Conservation (phyloP, 92 coral and sea anemone genomes). For the Palythoa caribaeorum region DNA sequence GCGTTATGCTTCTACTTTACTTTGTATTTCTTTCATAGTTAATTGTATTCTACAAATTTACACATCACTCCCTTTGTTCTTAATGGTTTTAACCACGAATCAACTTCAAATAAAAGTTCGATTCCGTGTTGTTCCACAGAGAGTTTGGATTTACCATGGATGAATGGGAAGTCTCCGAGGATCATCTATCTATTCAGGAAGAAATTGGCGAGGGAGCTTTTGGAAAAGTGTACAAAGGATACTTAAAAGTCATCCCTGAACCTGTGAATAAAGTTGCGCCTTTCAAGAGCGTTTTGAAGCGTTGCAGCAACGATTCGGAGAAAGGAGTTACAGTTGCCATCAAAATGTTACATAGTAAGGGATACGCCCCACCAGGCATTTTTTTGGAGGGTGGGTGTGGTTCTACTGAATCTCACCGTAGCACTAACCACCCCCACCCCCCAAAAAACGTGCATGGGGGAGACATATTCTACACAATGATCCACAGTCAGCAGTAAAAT, state of each 20-base stretch:
- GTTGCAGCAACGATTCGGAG: background rate
- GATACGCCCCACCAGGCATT: background rate
- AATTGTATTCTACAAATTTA: too few relatives aligned
- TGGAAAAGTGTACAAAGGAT: constrained; percentile 84
- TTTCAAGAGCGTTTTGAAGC: constrained; percentile 18
- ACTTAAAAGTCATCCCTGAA: constrained; percentile 48
- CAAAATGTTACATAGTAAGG: constrained; percentile 39
- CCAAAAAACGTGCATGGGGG: too few relatives aligned
- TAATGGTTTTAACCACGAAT: background rate
- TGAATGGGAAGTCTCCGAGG: constrained; percentile 77
- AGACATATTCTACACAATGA: too few relatives aligned
- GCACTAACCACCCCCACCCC: too few relatives aligned
- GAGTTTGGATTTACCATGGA: constrained; percentile 68
- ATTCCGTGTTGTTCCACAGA: constrained; percentile 34
- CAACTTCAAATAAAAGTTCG: background rate
- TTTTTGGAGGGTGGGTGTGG: too few relatives aligned
- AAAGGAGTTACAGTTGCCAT: constrained; percentile 39
- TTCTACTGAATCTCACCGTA: too few relatives aligned
- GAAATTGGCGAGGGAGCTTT: constrained; percentile 89
- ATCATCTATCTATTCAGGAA: constrained; percentile 61
- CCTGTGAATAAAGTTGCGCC: constrained; percentile 33
- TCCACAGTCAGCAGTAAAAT: too few relatives aligned
- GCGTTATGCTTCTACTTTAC: too few relatives aligned
- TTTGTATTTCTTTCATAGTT: too few relatives aligned
- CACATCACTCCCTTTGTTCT: too few relatives aligned